Evolutionary conservation across 2,797 vertebrate genomes (phyloP).

Genomic region (Eospalax fontanierii): DNA sequence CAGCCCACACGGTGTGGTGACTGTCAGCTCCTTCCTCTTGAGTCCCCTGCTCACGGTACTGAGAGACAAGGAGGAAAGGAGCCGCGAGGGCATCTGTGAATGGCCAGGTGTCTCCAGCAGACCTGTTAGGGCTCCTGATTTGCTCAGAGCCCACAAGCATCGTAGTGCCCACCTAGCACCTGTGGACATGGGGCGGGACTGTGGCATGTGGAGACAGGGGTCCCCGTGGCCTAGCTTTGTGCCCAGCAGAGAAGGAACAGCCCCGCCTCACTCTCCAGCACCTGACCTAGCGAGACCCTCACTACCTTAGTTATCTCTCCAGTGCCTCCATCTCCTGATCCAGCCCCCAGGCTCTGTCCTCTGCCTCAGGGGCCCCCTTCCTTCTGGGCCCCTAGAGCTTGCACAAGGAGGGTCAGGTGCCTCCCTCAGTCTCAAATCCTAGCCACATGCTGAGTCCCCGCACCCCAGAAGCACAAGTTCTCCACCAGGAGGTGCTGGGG

Average conservation of each 20-base stretch:
- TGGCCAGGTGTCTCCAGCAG: not conserved
- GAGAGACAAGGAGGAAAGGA: not conserved
- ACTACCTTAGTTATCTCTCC: not conserved
- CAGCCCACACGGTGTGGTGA: not conserved
- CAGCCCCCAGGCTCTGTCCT: not conserved
- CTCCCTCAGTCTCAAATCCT: not conserved
- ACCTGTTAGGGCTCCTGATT: not conserved
- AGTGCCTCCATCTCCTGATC: not conserved
- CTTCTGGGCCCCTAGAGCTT: not conserved
- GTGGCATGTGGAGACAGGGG: not conserved
- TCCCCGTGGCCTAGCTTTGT: not conserved
- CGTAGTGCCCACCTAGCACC: not conserved
- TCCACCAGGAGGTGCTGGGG: not conserved
- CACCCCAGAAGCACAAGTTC: not conserved
- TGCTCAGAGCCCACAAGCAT: not conserved
- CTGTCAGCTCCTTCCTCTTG: not conserved
- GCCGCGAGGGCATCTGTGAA: not conserved
- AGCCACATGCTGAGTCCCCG: not conserved
- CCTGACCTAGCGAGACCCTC: not conserved
- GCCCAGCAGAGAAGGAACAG: not conserved
- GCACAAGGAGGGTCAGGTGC: too few species aligned
- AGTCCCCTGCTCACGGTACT: not conserved
- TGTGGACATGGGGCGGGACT: not conserved
- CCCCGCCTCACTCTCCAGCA: not conserved
- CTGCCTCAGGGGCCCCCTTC: not conserved